These are phyloP conservation scores for Tetrao urogallus DNA, from an alignment of 2,113 vertebrate genomes.

Conservation along the genomic window DNA sequence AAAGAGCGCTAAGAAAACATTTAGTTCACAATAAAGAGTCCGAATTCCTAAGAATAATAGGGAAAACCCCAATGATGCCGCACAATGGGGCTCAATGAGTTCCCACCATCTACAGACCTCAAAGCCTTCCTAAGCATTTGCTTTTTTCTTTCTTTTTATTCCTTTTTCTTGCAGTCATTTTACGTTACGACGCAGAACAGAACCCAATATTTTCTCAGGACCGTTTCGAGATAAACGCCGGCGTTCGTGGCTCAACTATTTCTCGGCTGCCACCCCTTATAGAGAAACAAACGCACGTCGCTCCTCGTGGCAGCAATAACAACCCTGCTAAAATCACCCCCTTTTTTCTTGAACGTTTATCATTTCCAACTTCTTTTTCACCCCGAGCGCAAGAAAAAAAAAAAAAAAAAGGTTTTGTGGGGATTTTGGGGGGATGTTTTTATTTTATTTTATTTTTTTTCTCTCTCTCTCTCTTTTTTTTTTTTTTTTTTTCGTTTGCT, in stretches of 20 bases:
- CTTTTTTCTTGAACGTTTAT: background rate
- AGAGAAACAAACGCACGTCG: background rate
- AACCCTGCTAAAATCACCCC: background rate
- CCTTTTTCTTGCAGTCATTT: background rate
- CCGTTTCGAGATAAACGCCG: background rate
- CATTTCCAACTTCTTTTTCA: background rate
- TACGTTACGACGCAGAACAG: background rate
- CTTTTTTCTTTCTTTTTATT: background rate
- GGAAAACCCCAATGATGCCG: slow-evolving; percentile 38
- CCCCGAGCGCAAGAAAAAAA: background rate
- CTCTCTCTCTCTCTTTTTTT: fast-evolving
- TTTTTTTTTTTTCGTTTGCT: background rate
- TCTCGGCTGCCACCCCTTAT: background rate
- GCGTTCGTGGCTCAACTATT: background rate
- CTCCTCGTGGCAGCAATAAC: background rate
- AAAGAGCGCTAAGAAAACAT: background rate
- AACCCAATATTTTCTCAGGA: background rate
- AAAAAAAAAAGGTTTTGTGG: background rate
- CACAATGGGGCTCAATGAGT: slow-evolving; percentile 39
- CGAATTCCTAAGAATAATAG: slow-evolving; percentile 56
- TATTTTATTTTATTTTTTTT: too few relatives aligned
- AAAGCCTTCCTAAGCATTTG: background rate
- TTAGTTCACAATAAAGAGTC: background rate
- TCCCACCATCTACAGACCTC: slow-evolving; percentile 15
- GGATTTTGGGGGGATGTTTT: too few relatives aligned